Evolutionary conservation across 1,140 invertebrate genomes (phyloP).

Genomic region (Drosophila ironensis): DNA sequence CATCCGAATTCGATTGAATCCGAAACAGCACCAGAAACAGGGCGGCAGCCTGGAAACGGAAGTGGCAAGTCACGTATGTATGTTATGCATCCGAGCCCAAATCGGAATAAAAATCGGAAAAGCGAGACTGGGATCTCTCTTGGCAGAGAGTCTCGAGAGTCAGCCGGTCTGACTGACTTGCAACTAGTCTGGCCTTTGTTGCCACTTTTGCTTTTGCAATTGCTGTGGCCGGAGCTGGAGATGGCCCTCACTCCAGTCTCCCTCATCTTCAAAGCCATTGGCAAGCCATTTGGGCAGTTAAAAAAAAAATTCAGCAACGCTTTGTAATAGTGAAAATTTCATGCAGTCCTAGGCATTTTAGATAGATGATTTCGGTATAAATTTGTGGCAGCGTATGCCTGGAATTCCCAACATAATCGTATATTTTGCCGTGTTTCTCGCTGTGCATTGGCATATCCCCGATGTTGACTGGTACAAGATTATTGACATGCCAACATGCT

Average conservation of each 20-base stretch:
- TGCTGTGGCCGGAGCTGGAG: too few species aligned
- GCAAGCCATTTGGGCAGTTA: neutral
- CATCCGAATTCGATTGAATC: slow-evolving; percentile 3
- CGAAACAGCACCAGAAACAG: too few species aligned
- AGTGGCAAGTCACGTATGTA: slow-evolving; percentile 65
- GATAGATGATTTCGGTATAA: too few species aligned
- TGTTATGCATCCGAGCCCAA: too few species aligned
- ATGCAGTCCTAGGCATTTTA: too few species aligned
- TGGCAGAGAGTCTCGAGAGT: neutral
- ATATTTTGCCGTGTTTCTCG: neutral
- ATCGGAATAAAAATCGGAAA: neutral
- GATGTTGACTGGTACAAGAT: slow-evolving; percentile 53
- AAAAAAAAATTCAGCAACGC: too few species aligned
- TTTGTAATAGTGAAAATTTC: too few species aligned
- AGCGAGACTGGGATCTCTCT: neutral
- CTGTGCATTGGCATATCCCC: neutral
- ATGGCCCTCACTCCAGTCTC: neutral
- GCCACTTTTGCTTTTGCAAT: slow-evolving; percentile 39
- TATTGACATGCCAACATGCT: slow-evolving; percentile 79
- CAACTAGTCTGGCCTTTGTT: slow-evolving; percentile 31
- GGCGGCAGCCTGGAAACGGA: slow-evolving; percentile 49
- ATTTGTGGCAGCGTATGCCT: too few species aligned
- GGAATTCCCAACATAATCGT: too few species aligned
- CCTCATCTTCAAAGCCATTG: neutral
- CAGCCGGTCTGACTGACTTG: neutral